Percentiles rank a stretch among this genome's conserved stretches.
Conservation (phyloP, 2,113 vertebrate genomes). For the Periophthalmus modestus region DNA sequence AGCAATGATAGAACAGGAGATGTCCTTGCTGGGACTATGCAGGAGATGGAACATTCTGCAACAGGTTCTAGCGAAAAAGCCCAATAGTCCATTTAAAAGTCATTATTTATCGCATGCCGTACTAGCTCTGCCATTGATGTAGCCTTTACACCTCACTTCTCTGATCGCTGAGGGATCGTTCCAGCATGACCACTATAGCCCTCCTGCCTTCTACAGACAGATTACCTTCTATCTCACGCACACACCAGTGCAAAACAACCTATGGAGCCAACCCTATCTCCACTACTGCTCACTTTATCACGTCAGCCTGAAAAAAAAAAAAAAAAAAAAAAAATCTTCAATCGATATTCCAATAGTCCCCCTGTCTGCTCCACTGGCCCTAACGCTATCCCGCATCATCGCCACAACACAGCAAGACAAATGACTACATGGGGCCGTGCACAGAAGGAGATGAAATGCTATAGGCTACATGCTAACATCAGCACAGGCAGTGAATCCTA, state of each 20-base stretch:
- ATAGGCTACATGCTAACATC: constrained; percentile 31
- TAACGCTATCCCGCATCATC: constrained; percentile 69
- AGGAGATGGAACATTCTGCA: too few species aligned
- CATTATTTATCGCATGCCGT: background rate
- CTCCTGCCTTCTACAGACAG: constrained; percentile 43
- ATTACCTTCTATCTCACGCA: constrained; percentile 20
- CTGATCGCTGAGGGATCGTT: background rate
- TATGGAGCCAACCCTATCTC: constrained; percentile 46
- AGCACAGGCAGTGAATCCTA: constrained; percentile 41
- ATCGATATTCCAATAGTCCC: constrained; percentile 74
- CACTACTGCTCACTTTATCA: constrained; percentile 58
- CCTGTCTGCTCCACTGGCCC: constrained; percentile 70
- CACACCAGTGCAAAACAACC: constrained; percentile 46
- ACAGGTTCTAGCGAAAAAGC: background rate
- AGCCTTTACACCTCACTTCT: background rate
- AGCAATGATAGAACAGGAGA: too few species aligned
- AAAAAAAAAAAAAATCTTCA: constrained; percentile 31
- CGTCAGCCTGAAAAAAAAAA: constrained; percentile 10
- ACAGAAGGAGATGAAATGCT: constrained; percentile 18
- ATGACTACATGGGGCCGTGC: constrained; percentile 58
- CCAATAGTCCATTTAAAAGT: background rate
- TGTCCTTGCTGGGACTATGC: too few species aligned
- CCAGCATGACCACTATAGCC: constrained; percentile 30
- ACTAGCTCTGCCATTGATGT: background rate
- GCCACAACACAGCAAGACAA: constrained; percentile 66